phyloP scores from a whole-genome alignment of 2,888 invertebrate genomes.

The Caenorhabditis sulstoni region DNA sequence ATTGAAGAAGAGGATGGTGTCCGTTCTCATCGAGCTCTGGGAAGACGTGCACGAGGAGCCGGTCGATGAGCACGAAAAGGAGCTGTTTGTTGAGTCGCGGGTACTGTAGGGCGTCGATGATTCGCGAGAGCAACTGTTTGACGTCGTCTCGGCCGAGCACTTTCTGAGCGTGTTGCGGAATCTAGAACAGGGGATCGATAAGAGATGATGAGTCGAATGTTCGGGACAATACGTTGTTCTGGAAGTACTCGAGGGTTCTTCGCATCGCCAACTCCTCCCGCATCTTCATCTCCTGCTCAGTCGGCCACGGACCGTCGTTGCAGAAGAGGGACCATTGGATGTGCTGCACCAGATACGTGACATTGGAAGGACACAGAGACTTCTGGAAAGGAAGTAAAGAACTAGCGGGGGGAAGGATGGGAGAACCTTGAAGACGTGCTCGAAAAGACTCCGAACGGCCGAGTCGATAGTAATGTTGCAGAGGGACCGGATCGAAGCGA shows the following conservation, averaged over 20 bases:
- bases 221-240: slow-evolving; percentile 25
- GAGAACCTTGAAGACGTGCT: neutral
- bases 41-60: slow-evolving; percentile 47
- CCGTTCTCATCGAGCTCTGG: slow-evolving; percentile 43
- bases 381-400: slow-evolving; percentile 36
- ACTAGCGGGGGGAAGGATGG: neutral
- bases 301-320: slow-evolving; percentile 61
- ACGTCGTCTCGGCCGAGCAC: slow-evolving; percentile 59
- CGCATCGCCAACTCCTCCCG: slow-evolving; percentile 73
- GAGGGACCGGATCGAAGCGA: slow-evolving; percentile 36
- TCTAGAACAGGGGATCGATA: slow-evolving; percentile 44
- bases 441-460: slow-evolving; percentile 18
- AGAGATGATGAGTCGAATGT: no score
- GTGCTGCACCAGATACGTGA: slow-evolving; percentile 62
- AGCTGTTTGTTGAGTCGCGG: slow-evolving; percentile 85
- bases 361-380: slow-evolving; percentile 18
- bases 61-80: slow-evolving; percentile 88
- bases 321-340: slow-evolving; percentile 68
- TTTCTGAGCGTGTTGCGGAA: slow-evolving; percentile 49
- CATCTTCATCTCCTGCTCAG: slow-evolving; percentile 73
- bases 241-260: slow-evolving; percentile 67
- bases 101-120: slow-evolving; percentile 82
- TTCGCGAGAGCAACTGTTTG: slow-evolving; percentile 44
- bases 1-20: slow-evolving; percentile 42
- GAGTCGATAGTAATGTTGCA: slow-evolving; percentile 43